Base-by-base conservation (phyloP, 2,113 vertebrate genomes). In the Chlamydotis undulata region DNA sequence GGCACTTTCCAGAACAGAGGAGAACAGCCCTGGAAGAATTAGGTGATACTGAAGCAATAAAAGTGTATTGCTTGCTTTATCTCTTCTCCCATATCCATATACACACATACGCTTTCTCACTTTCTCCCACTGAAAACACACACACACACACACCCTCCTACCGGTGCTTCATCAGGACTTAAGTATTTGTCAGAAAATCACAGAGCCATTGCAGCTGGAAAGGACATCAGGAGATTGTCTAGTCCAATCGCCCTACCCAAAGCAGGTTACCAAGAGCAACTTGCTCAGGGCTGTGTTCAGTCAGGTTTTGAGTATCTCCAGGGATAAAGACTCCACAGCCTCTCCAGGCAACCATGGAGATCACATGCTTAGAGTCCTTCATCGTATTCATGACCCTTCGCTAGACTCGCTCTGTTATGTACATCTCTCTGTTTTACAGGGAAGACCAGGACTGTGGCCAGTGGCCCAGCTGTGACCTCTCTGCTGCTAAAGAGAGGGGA, bases 381-480 rank as follows among this genome's bases (percentile, higher is more conserved):
- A 55, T 11, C 26, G 26, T 11, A 33, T 39, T 74, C 2, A 0
- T 19, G 11, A 18, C 26, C 33, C 39, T 53, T 39, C 4, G 0
- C 25, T 60, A 60, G 25, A 52, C 12, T 31, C 2, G 2, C 10
- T 65, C 26, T 21, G 45, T 26, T 57, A 74, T 16, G 4, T 69
- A 41, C 1, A 0, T 60, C 41, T 35, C 26, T 35, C 45, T 81
- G 35, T 90, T 50, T 10, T 29, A 28, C n/a, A 59, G 13, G 14
- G 31, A 23, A 61, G 13, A 18, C n/a, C n/a, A 33, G 18, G 24
- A 52, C 2, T 26, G 15, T 10, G 60, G 33, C 23, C 33, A 39
- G 9, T n/a, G 28, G 21, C 63, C 68, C n/a, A 81, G n/a, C 17
- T 55, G 13, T 52, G 55, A 19, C 4, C 7, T 45, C 14, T n/a